These are phyloP conservation scores for Cylas formicarius DNA, from an alignment of 1,140 invertebrate genomes.

Conservation along the genomic window DNA sequence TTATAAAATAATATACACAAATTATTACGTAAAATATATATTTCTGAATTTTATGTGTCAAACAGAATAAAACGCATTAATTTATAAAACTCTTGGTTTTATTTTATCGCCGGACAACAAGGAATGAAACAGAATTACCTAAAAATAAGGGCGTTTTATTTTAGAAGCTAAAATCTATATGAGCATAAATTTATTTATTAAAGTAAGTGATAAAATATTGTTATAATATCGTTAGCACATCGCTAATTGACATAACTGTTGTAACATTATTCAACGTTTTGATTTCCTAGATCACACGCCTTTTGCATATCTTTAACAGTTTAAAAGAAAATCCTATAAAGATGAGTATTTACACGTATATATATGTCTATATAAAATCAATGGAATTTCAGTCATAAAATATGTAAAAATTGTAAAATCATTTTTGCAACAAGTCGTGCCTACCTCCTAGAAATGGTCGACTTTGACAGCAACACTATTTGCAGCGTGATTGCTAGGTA, in stretches of 20 bases:
- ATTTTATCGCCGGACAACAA: background rate
- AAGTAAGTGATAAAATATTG: no score
- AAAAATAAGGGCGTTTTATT: slow-evolving; percentile 7
- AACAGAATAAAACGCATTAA: slow-evolving; percentile 38
- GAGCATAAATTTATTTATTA: no score
- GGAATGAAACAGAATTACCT: background rate
- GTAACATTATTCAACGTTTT: no score
- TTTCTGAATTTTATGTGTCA: slow-evolving; percentile 42
- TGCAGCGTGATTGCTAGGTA: slow-evolving; percentile 67
- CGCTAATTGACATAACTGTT: no score
- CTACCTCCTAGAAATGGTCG: slow-evolving; percentile 79
- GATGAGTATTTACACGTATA: no score
- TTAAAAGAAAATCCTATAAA: no score
- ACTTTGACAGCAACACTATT: slow-evolving; percentile 83
- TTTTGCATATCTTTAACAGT: no score
- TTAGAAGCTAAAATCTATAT: slow-evolving; percentile 10
- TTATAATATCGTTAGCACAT: no score
- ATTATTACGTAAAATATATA: slow-evolving; percentile 41
- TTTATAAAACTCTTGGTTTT: slow-evolving; percentile 31
- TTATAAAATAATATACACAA: slow-evolving; percentile 36
- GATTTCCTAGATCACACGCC: no score
- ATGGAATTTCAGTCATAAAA: slow-evolving; percentile 1
- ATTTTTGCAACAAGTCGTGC: no score
- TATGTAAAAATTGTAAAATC: no score
- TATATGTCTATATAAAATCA: no score